These are phyloP conservation scores for Mohoua ochrocephala DNA, from an alignment of 2,113 vertebrate genomes.

Conservation along the genomic window DNA sequence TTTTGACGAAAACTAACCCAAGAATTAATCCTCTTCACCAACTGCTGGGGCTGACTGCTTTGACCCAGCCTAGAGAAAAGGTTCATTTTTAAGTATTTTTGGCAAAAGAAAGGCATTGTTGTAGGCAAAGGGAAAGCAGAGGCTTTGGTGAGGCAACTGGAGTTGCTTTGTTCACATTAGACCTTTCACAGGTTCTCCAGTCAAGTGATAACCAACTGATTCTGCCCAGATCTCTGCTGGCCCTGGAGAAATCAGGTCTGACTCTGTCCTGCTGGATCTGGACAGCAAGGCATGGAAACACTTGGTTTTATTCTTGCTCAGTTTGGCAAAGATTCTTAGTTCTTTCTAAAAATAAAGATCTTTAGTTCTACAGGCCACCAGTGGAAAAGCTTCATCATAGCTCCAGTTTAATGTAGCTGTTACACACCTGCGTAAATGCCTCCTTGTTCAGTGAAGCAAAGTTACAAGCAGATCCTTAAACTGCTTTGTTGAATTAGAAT, in stretches of 20 bases:
- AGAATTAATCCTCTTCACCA: background rate
- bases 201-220: background rate
- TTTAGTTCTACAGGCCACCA: background rate
- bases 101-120: background rate
- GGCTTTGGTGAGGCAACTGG: background rate
- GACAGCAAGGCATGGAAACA: background rate
- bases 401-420: background rate
- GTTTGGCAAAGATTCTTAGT: background rate
- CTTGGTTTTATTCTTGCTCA: background rate
- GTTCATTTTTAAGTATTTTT: background rate
- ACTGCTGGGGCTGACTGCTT: background rate
- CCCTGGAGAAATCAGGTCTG: background rate
- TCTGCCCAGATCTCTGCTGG: background rate
- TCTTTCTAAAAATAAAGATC: background rate
- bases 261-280: background rate
- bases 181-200: background rate
- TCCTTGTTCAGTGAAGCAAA: background rate
- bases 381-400: background rate
- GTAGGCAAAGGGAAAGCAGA: background rate
- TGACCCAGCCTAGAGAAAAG: background rate
- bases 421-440: background rate
- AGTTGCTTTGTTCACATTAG: rapidly evolving
- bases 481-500: background rate
- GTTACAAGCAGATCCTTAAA: background rate
- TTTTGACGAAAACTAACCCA: background rate